These are phyloP conservation scores for Venustaconcha ellipsiformis DNA, from an alignment of 1,140 invertebrate species.

Conservation along the genomic window DNA sequence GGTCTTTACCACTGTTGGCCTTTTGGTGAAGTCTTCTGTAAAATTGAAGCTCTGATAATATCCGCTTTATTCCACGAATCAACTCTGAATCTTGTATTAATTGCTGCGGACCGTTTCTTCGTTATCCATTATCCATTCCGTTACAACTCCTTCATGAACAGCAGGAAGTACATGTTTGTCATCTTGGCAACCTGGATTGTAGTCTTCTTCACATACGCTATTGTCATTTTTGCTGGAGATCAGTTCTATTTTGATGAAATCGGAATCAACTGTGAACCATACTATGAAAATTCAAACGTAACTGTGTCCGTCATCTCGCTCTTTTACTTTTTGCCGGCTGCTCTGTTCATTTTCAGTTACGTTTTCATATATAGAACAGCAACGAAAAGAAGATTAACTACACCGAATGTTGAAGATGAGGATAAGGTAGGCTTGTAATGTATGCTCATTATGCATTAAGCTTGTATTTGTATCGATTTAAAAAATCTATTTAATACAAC, in stretches of 20 bases:
- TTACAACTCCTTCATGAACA: constrained; percentile 29
- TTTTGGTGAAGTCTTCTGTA: constrained; percentile 86
- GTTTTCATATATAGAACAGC: constrained; percentile 27
- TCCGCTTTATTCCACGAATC: constrained; percentile 86
- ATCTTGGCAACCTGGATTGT: constrained; percentile 29
- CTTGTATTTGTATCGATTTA: background rate
- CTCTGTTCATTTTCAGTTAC: constrained; percentile 34
- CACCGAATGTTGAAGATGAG: constrained; percentile 4
- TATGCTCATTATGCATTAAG: too few species aligned
- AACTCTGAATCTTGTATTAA: constrained; percentile 92
- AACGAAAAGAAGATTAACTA: constrained; percentile 12
- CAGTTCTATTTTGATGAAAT: constrained; percentile 38
- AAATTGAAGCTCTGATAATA: constrained; percentile 89
- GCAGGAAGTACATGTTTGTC: constrained; percentile 22
- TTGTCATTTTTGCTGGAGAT: constrained; percentile 28
- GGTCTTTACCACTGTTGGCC: constrained; percentile 76
- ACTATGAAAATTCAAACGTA: constrained; percentile 24
- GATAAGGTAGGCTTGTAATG: constrained; percentile 14
- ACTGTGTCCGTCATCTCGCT: constrained; percentile 29
- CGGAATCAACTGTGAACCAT: constrained; percentile 40
- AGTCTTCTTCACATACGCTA: constrained; percentile 32
- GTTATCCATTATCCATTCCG: constrained; percentile 93
- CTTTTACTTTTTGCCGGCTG: constrained; percentile 35
- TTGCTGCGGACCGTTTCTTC: constrained; percentile 94
- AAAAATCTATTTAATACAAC: too few species aligned